Evolutionary conservation across 2,888 invertebrate species (phyloP), one percentile per base, ranked within the genome.

Genomic region (Acanthococcus lagerstroemiae): DNA sequence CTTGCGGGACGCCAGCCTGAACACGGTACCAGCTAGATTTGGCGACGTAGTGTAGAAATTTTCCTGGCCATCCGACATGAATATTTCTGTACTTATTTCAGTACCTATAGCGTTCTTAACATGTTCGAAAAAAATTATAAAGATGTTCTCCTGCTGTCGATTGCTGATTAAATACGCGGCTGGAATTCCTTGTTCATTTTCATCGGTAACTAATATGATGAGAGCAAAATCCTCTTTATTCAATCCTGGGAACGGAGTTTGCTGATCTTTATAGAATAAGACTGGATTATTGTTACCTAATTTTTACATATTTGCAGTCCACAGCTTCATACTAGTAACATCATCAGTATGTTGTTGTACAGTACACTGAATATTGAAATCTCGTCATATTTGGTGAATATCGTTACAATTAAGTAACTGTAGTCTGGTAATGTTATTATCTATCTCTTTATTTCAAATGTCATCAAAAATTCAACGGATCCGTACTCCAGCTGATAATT

Each of bases 261-360:
- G 69, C 68, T 70, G 71, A 4, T 66, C 65, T 67, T 72, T 72
- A 55, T 70, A 71, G 50, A 55, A 55, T 24, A 67, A 44, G 15
- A 67, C 67, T 45, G 67, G 67, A 52, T 24, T 61, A 26, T 61
- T 65, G 37, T 69, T n/a, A n/a, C n/a, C 58, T 19, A 24, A 12
- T 17, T 15, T 46, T 24, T 46, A 6, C 69, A 71, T 69, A 26
- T 71, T 69, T 4, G 67, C 65, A 9, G 71, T 65, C 70, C 70
- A 72, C n/a, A 66, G 44, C 37, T 69, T 68, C 15, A 72, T 68
- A 61, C 69, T 71, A 6, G 66, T 44, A 12, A 58, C 67, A 67
- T 72, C 71, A 61, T 71, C 69, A 3, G 27, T 44, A 55, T 69
- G 68, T 7, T 68, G 46, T 67, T 65, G 61, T 65, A 48, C 70